Evolutionary conservation across 2,797 vertebrate genomes (phyloP), one percentile per base, ranked within the genome.

Genomic region (Pseudomugil tenellus): DNA sequence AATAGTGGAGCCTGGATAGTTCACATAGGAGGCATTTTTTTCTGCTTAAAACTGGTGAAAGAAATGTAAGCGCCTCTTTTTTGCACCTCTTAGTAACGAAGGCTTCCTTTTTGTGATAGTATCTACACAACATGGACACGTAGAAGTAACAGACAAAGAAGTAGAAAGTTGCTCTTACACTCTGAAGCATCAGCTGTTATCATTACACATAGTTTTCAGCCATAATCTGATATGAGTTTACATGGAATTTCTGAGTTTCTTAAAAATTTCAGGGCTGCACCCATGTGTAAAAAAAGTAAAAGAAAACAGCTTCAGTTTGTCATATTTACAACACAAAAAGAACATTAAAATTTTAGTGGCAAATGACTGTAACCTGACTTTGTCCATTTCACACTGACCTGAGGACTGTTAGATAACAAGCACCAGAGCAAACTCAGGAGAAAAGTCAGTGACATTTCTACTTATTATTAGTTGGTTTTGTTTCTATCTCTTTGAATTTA

Each of bases 371-470:
- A 61, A 60, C 76, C 67, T 70, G 72, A 83, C 74, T 72, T 72
- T 80, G 63, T 65, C 82, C 61, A 69, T 73, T 76, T 80, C 41
- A 79, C 86, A 80, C 66, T 76, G 73, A 87, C 74, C 77, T 29
- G 49, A 85, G 74, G 81, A 89, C 85, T 89, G 87, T 89, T 89
- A 84, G 56, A 74, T 70, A 84, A 77, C 61, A 81, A 81, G 63
- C 1, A 1, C 31, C 70, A 74, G 72, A 80, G 54, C 62, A 81
- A 79, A 83, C 85, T 87, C 86, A 88, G 86, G 81, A 84, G 80
- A 84, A 60, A 48, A 60, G 64, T 80, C 55, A 51, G 17, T 29
- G 49, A 69, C 39, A 60, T 65, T 70, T 70, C 23, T 28, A 28
- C 61, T 39, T 52, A 13, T 39, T 52, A 13, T 77, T 19, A 46